Percentiles rank a stretch among this genome's conserved stretches.
Evolutionary conservation across 35 echinoderm and acorn worm genomes (phyloP).

Genomic region (Holothuria glaberrima): DNA sequence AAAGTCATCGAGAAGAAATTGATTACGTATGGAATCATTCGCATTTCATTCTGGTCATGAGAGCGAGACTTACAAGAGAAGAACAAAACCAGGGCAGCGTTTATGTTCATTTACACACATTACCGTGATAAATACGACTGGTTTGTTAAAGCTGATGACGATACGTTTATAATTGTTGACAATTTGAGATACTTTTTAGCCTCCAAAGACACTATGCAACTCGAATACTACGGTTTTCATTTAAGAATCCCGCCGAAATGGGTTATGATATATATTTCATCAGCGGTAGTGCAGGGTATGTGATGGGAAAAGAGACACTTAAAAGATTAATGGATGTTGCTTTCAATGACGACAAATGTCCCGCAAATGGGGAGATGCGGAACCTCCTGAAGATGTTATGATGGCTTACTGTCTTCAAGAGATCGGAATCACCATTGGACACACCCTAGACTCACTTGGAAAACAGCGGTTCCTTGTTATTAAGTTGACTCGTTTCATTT

Average conservation of each 20-base stretch:
- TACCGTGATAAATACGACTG: conserved; percentile 74
- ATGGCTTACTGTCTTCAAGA: conserved; percentile 42
- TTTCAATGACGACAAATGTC: not conserved
- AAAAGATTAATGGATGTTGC: conserved; percentile 33
- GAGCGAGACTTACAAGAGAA: too few species aligned
- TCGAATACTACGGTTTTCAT: conserved; percentile 57
- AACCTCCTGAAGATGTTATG: conserved; percentile 54
- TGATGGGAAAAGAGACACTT: conserved; percentile 72
- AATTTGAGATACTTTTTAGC: conserved; percentile 74
- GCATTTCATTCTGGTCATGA: too few species aligned
- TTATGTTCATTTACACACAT: conserved; percentile 69
- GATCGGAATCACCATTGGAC: conserved; percentile 30
- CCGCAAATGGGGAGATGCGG: not conserved
- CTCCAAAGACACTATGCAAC: conserved; percentile 34
- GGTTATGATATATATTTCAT: not conserved
- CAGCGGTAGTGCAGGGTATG: conserved; percentile 87
- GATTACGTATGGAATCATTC: too few species aligned
- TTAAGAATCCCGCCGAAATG: not conserved
- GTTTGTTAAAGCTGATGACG: conserved; percentile 92
- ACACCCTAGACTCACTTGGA: conserved; percentile 63
- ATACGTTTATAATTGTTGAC: conserved; percentile 82
- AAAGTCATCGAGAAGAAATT: too few species aligned
- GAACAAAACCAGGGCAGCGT: conserved; percentile 78
- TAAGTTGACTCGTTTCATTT: conserved; percentile 14
- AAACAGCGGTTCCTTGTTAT: conserved; percentile 64